Evolutionary conservation across 2,797 vertebrate genomes (phyloP).

Genomic region (Ctenochaetus hawaiiensis): DNA sequence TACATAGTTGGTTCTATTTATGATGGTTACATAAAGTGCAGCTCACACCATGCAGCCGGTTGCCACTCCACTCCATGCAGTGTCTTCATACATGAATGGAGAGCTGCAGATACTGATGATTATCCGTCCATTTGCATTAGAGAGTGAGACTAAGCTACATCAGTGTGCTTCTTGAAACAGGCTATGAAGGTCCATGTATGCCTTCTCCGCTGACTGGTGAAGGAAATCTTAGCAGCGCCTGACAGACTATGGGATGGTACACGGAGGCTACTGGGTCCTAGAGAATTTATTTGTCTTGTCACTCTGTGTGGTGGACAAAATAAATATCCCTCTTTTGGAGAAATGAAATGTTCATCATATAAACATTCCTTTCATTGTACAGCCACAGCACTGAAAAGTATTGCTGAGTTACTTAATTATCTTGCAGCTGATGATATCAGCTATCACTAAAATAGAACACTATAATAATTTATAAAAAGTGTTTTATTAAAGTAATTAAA

Average conservation of each 20-base stretch:
- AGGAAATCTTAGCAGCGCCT: slow-evolving; percentile 23
- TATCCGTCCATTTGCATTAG: slow-evolving; percentile 31
- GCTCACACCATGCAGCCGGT: slow-evolving; percentile 75
- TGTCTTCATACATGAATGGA: slow-evolving; percentile 37
- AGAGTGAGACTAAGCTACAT: slow-evolving; percentile 16
- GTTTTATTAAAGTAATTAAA: not conserved
- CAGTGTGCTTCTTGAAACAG: slow-evolving; percentile 16
- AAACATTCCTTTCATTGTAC: slow-evolving; percentile 16
- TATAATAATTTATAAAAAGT: not conserved
- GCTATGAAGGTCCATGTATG: slow-evolving; percentile 43
- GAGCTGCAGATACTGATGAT: slow-evolving; percentile 12
- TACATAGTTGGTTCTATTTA: slow-evolving; percentile 14
- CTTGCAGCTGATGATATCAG: slow-evolving; percentile 18
- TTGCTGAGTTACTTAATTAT: not conserved
- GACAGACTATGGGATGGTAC: slow-evolving; percentile 26
- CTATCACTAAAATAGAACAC: not conserved
- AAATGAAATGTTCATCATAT: not conserved
- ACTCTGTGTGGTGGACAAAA: not conserved
- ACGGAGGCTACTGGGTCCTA: slow-evolving; percentile 2
- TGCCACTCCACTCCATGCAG: slow-evolving; percentile 71
- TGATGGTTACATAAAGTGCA: slow-evolving; percentile 38
- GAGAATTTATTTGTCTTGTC: too few species aligned
- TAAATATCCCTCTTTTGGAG: too few species aligned
- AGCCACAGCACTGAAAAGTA: slow-evolving; percentile 11
- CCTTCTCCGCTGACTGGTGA: slow-evolving; percentile 28